phyloP scores from a whole-genome alignment of 2,797 vertebrate species.

The Hydrophis major region DNA sequence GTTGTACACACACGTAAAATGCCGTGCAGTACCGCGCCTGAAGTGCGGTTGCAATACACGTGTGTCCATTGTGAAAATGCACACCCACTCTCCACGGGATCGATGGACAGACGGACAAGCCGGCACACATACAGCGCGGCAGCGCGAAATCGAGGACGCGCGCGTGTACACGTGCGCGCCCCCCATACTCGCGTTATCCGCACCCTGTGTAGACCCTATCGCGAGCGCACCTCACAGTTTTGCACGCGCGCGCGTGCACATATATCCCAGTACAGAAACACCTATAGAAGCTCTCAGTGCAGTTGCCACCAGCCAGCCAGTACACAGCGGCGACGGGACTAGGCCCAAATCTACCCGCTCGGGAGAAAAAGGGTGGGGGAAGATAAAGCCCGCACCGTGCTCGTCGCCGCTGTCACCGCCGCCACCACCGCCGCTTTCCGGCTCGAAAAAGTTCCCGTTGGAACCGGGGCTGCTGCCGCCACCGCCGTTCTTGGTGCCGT shows the following conservation, averaged over 20 bases:
- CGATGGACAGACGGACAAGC: background rate
- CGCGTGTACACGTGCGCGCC: background rate
- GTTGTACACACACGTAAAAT: background rate
- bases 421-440: constrained; percentile 84
- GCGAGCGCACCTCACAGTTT: background rate
- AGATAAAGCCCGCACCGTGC: constrained; percentile 89
- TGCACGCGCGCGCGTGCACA: background rate
- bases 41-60: background rate
- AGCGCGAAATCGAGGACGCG: background rate
- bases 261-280: background rate
- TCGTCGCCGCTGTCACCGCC: constrained; percentile 95
- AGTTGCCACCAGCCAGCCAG: background rate
- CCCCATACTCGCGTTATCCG: background rate
- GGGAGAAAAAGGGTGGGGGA: constrained; percentile 3
- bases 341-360: constrained; percentile 2
- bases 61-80: constrained; percentile 21
- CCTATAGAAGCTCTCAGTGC: background rate
- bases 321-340: background rate
- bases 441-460: constrained; percentile 77
- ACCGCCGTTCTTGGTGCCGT: constrained; percentile 83
- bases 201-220: background rate
- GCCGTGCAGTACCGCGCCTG: background rate
- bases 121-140: background rate
- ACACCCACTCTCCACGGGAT: constrained; percentile 19
- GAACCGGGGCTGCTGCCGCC: constrained; percentile 73